A percentile compares a stretch with the other conserved stretches of the same genome.
Evolutionary conservation across 2,113 vertebrate species (phyloP).

Genomic region (Montifringilla adamsi): DNA sequence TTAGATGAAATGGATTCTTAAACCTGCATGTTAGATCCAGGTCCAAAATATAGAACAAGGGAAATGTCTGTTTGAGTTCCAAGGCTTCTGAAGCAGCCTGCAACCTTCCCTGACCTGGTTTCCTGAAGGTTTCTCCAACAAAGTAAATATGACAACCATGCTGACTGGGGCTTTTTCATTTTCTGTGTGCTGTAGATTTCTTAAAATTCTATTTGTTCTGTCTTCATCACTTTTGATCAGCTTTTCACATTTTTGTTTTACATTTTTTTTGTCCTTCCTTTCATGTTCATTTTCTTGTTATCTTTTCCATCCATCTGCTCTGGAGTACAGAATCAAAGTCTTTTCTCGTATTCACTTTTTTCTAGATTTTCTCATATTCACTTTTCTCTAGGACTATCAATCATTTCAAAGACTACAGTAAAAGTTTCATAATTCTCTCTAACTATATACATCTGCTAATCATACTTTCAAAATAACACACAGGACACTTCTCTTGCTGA

Average conservation of each 20-base stretch:
- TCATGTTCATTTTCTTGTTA: constrained; percentile 21
- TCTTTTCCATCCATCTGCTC: constrained; percentile 41
- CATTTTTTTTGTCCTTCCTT: neutral
- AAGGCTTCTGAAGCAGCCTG: neutral
- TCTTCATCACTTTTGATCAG: constrained; percentile 1
- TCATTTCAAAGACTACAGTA: neutral
- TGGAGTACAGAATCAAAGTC: constrained; percentile 28
- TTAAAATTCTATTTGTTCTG: neutral
- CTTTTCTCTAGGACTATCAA: neutral
- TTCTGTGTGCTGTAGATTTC: neutral
- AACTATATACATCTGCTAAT: neutral
- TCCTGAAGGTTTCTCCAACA: neutral
- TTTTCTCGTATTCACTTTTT: neutral
- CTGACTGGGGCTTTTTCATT: neutral
- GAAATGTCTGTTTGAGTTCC: neutral
- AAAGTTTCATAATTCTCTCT: constrained; percentile 13
- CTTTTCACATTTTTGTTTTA: neutral
- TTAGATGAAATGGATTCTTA: neutral
- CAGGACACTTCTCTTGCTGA: neutral
- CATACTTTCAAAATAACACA: neutral
- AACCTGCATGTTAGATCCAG: neutral
- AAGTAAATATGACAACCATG: neutral
- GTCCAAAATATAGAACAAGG: neutral
- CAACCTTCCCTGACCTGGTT: neutral
- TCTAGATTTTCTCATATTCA: neutral